Evolutionary conservation across 2,888 invertebrate species (phyloP), one percentile per base, ranked within the genome.

Genomic region (Xylocampa areola): DNA sequence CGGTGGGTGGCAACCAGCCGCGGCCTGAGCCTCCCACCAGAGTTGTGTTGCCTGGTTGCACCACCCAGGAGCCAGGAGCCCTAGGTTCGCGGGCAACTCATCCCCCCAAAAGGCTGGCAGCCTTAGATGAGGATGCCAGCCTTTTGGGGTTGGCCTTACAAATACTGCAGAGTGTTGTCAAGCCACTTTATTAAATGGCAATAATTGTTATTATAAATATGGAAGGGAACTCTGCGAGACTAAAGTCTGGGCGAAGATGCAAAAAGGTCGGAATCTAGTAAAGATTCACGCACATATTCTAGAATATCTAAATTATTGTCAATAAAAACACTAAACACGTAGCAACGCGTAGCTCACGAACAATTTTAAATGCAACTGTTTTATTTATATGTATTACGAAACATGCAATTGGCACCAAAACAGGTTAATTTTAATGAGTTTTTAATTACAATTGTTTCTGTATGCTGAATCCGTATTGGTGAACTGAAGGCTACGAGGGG

Each of bases 261-360:
- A 10, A 4, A 37, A 33, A 68, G 67, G 44, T 23, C 27, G 11
- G 35, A 19, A 58, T 40, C 25, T 11, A 40, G 7, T 33, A 17
- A 30, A 16, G 8, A 41, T 11, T 30, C 25, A 43, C 29, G 17
- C 14, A 11, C 1, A 16, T 14, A 33, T 6, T 13, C 27, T 5
- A 68, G 11, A 11, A 11, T 14, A 6, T 23, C 23, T 29, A 14
- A 61, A 68, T 36, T n/a, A n/a, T n/a, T 13, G 36, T 6, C 45
- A 47, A 47, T 68, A 63, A 68, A 62, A 39, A 64, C 37, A 13
- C 69, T 14, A 27, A 29, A 47, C 69, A 64, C 63, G 69, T 51
- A 37, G 33, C 23, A n/a, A 32, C 13, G 32, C 48, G 64, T 35
- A 43, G 35, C 30, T 35, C 33, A 39, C 35, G 32, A 10, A 7